These are phyloP conservation scores for Peromyscus polionotus DNA, from an alignment of 2,113 vertebrate species.

Conservation along the genomic window DNA sequence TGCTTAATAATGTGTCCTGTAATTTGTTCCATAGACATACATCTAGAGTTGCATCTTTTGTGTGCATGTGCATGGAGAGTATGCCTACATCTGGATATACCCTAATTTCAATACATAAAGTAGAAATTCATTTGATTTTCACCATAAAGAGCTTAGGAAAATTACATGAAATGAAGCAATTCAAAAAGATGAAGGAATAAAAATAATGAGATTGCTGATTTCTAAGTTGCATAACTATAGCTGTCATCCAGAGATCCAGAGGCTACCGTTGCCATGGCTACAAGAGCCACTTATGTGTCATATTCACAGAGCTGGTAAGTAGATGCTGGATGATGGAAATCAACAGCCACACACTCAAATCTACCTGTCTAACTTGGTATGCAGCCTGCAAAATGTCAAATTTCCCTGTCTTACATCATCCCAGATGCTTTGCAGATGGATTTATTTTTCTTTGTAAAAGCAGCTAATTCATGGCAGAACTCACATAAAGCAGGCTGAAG, in stretches of 20 bases:
- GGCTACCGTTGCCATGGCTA: not conserved
- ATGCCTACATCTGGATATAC: not conserved
- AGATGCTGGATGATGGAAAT: not conserved
- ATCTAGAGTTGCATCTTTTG: not conserved
- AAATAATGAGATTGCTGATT: constrained; percentile 9
- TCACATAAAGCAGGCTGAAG: not conserved
- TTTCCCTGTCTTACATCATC: not conserved
- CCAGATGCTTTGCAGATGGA: not conserved
- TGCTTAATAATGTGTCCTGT: not conserved
- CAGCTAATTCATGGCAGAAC: not conserved
- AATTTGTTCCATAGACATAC: not conserved
- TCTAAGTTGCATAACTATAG: constrained; percentile 1
- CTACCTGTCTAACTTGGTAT: constrained; percentile 1
- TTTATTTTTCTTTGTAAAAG: constrained; percentile 12
- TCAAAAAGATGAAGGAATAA: not conserved
- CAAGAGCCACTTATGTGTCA: not conserved
- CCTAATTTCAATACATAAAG: constrained; percentile 6
- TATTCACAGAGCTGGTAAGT: not conserved
- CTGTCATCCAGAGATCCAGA: constrained; percentile 35
- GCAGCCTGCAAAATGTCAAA: not conserved
- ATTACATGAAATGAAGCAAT: constrained; percentile 2
- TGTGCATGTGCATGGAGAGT: not conserved
- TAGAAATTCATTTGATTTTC: constrained; percentile 39
- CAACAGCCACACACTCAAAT: not conserved
- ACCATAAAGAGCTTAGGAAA: not conserved